Conservation (phyloP, 2,797 vertebrate genomes). For the Galagoides demidoff region DNA sequence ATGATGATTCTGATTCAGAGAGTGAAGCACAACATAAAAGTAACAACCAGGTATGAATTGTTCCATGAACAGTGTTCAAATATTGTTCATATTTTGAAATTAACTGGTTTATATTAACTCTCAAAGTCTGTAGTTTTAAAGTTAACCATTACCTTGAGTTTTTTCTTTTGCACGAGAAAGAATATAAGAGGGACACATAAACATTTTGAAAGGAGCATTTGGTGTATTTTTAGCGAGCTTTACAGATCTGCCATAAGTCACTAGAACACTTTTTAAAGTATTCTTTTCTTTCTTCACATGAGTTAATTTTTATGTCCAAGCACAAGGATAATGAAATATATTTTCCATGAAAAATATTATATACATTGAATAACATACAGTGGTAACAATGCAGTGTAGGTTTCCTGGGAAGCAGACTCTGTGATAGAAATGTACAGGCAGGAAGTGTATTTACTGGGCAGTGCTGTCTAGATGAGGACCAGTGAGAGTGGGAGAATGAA, state of each 20-base stretch:
- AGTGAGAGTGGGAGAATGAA: no score
- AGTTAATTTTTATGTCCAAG: no score
- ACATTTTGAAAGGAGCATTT: not conserved
- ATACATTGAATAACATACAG: no score
- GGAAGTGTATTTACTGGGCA: no score
- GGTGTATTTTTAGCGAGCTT: not conserved
- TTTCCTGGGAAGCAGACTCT: no score
- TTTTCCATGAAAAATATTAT: no score
- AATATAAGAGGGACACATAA: not conserved
- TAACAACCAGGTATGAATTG: constrained; percentile 89
- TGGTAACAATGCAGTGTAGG: no score
- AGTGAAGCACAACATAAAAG: constrained; percentile 88
- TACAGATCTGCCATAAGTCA: not conserved
- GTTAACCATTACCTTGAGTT: constrained; percentile 20
- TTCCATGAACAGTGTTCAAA: not conserved
- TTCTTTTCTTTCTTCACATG: not conserved
- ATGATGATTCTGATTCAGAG: constrained; percentile 93
- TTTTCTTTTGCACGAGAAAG: not conserved
- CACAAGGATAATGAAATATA: no score
- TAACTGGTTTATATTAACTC: not conserved
- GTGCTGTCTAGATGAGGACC: no score
- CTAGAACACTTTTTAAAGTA: constrained; percentile 7
- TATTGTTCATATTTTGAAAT: not conserved
- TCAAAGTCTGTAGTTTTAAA: constrained; percentile 28
- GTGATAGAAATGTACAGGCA: no score